These are phyloP conservation scores for Apeira syringaria DNA, from an alignment of 2,888 invertebrate species.

Conservation along the genomic window DNA sequence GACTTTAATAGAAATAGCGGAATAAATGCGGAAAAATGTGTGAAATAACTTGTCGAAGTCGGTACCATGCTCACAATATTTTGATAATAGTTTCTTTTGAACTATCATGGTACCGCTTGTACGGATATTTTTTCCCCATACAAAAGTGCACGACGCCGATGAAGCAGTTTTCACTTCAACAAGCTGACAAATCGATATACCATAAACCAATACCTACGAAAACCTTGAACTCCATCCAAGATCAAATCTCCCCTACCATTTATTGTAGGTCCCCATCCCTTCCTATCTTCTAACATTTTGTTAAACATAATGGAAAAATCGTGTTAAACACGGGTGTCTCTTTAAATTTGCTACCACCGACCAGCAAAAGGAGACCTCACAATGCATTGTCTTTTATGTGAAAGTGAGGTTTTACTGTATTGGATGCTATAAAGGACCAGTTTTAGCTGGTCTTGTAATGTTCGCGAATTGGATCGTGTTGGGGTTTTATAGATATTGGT, in stretches of 20 bases:
- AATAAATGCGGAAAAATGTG: too few species aligned
- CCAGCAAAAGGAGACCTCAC: conserved; percentile 1
- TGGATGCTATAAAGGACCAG: not conserved
- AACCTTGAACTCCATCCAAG: conserved; percentile 23
- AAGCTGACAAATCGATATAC: conserved; percentile 15
- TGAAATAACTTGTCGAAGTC: too few species aligned
- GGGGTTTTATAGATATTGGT: conserved; percentile 1
- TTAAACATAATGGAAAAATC: conserved; percentile 20
- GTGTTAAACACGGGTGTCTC: conserved; percentile 19
- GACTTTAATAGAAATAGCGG: too few species aligned
- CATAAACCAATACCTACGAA: conserved; percentile 8
- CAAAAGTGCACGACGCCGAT: too few species aligned
- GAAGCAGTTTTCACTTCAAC: too few species aligned
- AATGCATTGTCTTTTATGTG: not conserved
- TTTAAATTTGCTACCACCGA: conserved; percentile 10
- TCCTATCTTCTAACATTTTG: conserved; percentile 7
- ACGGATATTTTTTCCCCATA: too few species aligned
- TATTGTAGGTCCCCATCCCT: conserved; percentile 11
- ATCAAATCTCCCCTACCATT: conserved; percentile 20
- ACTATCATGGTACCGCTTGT: too few species aligned
- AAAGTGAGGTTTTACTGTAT: not conserved
- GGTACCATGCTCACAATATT: too few species aligned
- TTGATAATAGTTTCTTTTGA: too few species aligned
- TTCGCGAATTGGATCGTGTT: not conserved
- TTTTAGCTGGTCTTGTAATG: conserved; percentile 3